phyloP scores from a whole-genome alignment of 2,797 vertebrate genomes.

The Prunella strophiata region DNA sequence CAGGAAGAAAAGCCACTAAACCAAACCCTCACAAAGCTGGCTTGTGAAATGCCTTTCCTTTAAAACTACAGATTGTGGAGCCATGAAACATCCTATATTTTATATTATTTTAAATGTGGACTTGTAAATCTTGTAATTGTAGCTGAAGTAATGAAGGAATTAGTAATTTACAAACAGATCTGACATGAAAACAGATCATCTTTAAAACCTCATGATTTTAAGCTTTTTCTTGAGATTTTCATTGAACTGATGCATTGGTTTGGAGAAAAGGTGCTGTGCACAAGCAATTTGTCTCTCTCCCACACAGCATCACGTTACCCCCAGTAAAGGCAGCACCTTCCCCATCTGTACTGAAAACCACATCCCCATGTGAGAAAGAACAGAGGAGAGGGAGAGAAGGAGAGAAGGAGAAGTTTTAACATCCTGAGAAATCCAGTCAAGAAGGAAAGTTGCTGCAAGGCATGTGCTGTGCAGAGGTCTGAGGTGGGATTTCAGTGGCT shows the following conservation, averaged over 20 bases:
- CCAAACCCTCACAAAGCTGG: rapidly evolving
- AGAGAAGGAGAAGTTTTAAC: background rate
- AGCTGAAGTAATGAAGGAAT: background rate
- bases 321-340: background rate
- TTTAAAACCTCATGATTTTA: background rate
- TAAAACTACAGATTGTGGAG: background rate
- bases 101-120: background rate
- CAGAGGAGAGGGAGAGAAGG: background rate
- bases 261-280: background rate
- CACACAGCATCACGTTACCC: background rate
- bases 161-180: background rate
- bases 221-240: background rate
- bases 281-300: background rate
- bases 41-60: background rate
- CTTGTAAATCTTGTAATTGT: background rate
- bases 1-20: background rate
- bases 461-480: background rate
- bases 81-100: background rate
- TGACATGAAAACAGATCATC: background rate
- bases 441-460: background rate
- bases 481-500: background rate
- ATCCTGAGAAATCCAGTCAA: background rate
- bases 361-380: background rate
- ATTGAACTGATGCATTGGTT: background rate
- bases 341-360: background rate